Base-by-base conservation (phyloP, 2,888 invertebrate genomes). In the Hypolimnas misippus region DNA sequence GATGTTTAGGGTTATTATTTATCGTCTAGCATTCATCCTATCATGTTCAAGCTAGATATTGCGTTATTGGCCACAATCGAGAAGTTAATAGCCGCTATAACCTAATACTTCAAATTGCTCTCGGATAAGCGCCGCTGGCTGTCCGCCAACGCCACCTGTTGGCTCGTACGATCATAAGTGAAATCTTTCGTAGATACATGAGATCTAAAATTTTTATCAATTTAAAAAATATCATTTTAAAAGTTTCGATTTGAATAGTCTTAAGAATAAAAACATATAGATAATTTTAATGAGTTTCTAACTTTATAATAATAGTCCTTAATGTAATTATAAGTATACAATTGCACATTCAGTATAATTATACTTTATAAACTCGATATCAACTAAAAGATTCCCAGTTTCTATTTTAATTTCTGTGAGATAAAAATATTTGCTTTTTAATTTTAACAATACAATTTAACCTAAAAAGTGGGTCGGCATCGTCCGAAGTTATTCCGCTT, bases 141-240 rank as follows among this genome's bases (percentile, higher is more conserved):
- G 65, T 71, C 67, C 68, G 82, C 84, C 84, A 85, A 73, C 73
- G 73, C 74, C 76, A 87, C 88, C 87, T 89, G 89, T 88, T 88
- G 89, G 49, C 42, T 33, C 63, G 40, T 56, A 65, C 52, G 50
- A 64, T 60, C 66, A 62, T 61, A 62, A 55, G 63, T 65, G 59
- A 57, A 59, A 62, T 53, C 51, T 63, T 62, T 56, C 12, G 4
- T 46, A 52, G 55, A 38, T n/a, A 55, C 55, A 57, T 29, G 57
- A 31, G 40, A 65, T 52, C 19, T 52, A 12, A 59, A 58, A 54
- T 16, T 44, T 58, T 38, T 56, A 57, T 54, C 62, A 53, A 14
- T 53, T 42, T 35, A 51, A 44, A 42, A 38, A 33, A 25, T 58
- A 56, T 33, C 14, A 46, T n/a, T n/a, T 10, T 46, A n/a, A 50